phyloP scores from a whole-genome alignment of 2,797 vertebrate genomes.

The Miichthys miiuy region DNA sequence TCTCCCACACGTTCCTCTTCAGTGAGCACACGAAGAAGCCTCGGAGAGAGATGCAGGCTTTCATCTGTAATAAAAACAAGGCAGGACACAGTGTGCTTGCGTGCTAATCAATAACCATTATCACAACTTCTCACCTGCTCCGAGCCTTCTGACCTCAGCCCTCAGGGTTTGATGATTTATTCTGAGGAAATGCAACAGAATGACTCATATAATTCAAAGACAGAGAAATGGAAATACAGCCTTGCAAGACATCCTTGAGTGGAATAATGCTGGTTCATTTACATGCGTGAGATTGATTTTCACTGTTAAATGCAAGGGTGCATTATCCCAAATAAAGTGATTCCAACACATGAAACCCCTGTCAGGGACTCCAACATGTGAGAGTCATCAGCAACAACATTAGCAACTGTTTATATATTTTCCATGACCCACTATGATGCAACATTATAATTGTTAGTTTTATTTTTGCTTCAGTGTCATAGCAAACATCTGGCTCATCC shows the following conservation, averaged over 20 bases:
- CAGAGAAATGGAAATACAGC: slow-evolving; percentile 29
- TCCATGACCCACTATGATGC: neutral
- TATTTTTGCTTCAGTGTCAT: neutral
- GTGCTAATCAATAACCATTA: slow-evolving; percentile 76
- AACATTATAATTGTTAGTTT: neutral
- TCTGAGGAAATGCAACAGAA: slow-evolving; percentile 29
- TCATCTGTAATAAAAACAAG: slow-evolving; percentile 72
- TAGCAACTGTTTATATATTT: neutral
- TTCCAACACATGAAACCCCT: neutral
- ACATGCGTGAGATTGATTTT: neutral
- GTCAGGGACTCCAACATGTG: neutral
- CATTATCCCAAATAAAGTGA: neutral
- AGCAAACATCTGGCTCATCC: no score
- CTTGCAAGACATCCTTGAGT: neutral
- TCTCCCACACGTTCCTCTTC: slow-evolving; percentile 67
- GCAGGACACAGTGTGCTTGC: slow-evolving; percentile 60
- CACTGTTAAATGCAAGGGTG: neutral
- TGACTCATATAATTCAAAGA: slow-evolving; percentile 37
- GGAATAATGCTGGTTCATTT: slow-evolving; percentile 1
- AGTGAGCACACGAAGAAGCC: slow-evolving; percentile 44
- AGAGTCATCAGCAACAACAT: neutral
- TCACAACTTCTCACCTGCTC: slow-evolving; percentile 71
- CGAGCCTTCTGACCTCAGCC: slow-evolving; percentile 20
- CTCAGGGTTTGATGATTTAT: slow-evolving; percentile 56
- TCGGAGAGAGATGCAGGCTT: slow-evolving; percentile 44